Conservation (phyloP, 2,113 vertebrate genomes). For the Austrofundulus limnaeus region DNA sequence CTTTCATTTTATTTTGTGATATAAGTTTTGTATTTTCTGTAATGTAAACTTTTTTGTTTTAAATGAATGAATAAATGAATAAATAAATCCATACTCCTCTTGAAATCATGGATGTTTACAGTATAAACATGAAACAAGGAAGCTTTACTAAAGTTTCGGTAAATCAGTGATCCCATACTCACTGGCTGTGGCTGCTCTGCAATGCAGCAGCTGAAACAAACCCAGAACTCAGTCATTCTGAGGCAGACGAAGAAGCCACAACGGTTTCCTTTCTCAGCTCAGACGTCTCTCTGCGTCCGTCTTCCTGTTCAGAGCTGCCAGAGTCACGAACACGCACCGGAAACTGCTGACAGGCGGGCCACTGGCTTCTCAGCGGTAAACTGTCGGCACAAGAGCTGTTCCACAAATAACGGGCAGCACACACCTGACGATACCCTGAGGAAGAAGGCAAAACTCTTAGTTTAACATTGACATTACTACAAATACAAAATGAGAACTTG, state of each 20-base stretch:
- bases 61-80: too few relatives aligned
- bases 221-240: slow-evolving; percentile 88
- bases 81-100: neutral
- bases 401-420: slow-evolving; percentile 22
- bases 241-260: slow-evolving; percentile 63
- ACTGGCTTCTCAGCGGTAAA: slow-evolving; percentile 39
- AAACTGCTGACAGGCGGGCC: slow-evolving; percentile 56
- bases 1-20: too few relatives aligned
- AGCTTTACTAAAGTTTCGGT: neutral
- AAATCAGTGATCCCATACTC: slow-evolving; percentile 64
- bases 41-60: too few relatives aligned
- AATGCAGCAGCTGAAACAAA: slow-evolving; percentile 84
- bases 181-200: slow-evolving; percentile 90
- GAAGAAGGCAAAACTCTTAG: neutral
- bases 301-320: slow-evolving; percentile 72
- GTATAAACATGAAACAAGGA: neutral
- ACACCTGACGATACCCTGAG: slow-evolving; percentile 33
- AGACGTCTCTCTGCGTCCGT: slow-evolving; percentile 48
- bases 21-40: too few relatives aligned
- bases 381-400: slow-evolving; percentile 22
- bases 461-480: neutral
- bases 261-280: slow-evolving; percentile 70
- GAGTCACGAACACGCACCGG: slow-evolving; percentile 59
- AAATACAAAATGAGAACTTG: too few relatives aligned
- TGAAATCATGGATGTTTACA: neutral